These are phyloP conservation scores for Macrophya alboannulata DNA, from an alignment of 2,888 invertebrate species.

Conservation along the genomic window DNA sequence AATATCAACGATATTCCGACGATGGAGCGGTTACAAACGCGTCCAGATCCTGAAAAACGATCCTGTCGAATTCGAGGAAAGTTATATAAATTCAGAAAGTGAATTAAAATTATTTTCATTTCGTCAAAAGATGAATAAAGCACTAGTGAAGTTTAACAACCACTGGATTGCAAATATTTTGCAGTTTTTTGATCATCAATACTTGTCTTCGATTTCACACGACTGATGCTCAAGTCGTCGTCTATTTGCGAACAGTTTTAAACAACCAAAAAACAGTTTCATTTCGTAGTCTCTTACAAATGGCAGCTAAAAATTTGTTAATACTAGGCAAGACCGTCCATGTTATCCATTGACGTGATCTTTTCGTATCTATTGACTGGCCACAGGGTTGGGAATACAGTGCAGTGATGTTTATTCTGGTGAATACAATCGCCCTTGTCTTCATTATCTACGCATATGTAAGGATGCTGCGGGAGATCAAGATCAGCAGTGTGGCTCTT, in stretches of 20 bases:
- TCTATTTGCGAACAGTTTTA: background rate
- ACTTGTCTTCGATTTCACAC: too few species aligned
- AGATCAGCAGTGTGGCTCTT: conserved; percentile 82
- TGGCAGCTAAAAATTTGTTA: too few species aligned
- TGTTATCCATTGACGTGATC: background rate
- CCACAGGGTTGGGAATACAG: conserved; percentile 84
- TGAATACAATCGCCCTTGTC: conserved; percentile 82
- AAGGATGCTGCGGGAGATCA: conserved; percentile 83
- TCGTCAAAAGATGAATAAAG: too few species aligned
- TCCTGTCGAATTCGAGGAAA: too few species aligned
- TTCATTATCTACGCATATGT: conserved; percentile 83
- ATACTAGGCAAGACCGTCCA: background rate
- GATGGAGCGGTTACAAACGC: too few species aligned
- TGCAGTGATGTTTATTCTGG: conserved; percentile 82
- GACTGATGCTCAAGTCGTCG: background rate
- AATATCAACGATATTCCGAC: too few species aligned
- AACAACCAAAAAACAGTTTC: background rate
- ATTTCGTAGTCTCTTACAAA: background rate
- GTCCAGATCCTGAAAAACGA: too few species aligned
- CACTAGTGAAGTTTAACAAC: too few species aligned
- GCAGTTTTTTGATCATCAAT: too few species aligned
- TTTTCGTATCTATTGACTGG: background rate
- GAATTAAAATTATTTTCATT: too few species aligned
- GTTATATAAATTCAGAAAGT: too few species aligned
- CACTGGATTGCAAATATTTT: too few species aligned